A percentile compares a stretch with the other conserved stretches of the same genome.
phyloP scores from a whole-genome alignment of 92 coral and sea anemone genomes.

The Parazoanthus darwini region DNA sequence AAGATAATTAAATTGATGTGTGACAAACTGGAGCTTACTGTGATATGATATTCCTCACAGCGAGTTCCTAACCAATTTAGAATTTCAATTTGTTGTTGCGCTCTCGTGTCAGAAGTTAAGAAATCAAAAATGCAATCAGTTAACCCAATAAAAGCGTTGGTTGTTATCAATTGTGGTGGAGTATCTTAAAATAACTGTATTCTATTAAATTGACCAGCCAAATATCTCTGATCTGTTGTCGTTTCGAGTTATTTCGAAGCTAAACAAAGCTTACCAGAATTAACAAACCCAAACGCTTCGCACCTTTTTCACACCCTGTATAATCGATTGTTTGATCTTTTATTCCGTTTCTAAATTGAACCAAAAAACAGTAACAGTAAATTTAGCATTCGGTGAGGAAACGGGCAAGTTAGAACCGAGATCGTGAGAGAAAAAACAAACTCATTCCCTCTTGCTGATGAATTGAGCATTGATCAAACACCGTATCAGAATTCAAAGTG shows the following conservation, averaged over 20 bases:
- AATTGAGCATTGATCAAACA: not conserved
- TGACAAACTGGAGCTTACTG: conserved; percentile 8
- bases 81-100: not conserved
- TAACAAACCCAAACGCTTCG: not conserved
- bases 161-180: conserved; percentile 1
- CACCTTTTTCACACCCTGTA: not conserved
- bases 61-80: not conserved
- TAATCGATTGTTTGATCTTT: not conserved
- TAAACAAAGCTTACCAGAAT: not conserved
- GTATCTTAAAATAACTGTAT: not conserved
- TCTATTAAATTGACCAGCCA: not conserved
- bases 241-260: not conserved
- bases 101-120: not conserved
- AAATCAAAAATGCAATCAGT: not conserved
- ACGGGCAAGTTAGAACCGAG: not conserved
- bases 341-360: not conserved
- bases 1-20: not conserved
- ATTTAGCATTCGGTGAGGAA: not conserved
- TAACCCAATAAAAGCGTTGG: not conserved
- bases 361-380: too few relatives aligned
- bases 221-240: not conserved
- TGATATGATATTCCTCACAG: conserved; percentile 8
- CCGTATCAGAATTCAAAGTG: conserved; percentile 29
- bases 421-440: not conserved
- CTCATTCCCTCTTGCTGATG: not conserved